phyloP scores from a whole-genome alignment of 2,113 vertebrate genomes.

The Gadus macrocephalus region DNA sequence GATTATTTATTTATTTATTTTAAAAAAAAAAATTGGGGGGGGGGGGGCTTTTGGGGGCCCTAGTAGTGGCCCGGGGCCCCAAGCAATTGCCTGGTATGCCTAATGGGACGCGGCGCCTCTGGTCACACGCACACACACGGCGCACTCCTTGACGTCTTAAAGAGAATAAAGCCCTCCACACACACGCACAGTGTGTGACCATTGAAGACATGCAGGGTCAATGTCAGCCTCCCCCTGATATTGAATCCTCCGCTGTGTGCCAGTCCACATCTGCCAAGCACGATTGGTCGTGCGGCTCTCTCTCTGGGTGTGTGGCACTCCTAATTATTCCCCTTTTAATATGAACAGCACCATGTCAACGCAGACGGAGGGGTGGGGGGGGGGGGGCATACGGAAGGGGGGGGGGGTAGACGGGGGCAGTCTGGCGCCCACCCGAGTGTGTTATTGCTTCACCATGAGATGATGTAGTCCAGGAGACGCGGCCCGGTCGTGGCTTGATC shows the following conservation, averaged over 20 bases:
- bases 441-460: constrained; percentile 53
- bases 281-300: background rate
- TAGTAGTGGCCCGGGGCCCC: no score
- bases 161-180: background rate
- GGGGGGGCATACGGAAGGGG: no score
- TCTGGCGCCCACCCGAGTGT: constrained; percentile 47
- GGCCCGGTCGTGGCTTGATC: background rate
- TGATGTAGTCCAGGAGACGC: constrained; percentile 25
- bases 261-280: background rate
- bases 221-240: constrained; percentile 13
- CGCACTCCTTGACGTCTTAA: background rate
- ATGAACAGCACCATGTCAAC: background rate
- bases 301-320: constrained; percentile 22
- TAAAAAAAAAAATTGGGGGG: no score
- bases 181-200: constrained; percentile 9
- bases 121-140: background rate
- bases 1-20: no score
- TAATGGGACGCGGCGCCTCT: no score
- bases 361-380: background rate
- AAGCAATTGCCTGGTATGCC: no score
- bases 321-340: constrained; percentile 56
- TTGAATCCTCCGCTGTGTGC: constrained; percentile 3
- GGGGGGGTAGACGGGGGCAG: constrained; percentile 4
- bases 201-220: background rate
- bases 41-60: no score